Evolutionary conservation across 2,888 invertebrate species (phyloP).

Genomic region (Lithophane semibrunnea): DNA sequence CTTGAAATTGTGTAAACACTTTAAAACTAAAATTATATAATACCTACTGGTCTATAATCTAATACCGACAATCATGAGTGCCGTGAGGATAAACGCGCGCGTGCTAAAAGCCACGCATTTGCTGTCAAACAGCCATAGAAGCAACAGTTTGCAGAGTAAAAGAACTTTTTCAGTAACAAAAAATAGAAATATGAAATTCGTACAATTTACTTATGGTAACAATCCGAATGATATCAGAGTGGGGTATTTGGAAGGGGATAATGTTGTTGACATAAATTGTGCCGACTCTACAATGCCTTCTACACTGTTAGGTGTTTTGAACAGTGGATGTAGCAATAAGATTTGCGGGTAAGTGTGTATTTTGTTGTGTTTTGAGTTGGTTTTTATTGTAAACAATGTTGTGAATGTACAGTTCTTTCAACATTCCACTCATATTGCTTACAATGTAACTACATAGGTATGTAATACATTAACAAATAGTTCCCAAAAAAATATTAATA

Average conservation of each 20-base stretch:
- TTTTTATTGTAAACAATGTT: too few species aligned
- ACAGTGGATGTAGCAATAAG: constrained; percentile 77
- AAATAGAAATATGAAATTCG: constrained; percentile 91
- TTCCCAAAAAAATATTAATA: background rate
- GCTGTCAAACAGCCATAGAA: constrained; percentile 63
- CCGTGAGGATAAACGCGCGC: constrained; percentile 64
- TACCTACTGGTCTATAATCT: constrained; percentile 36
- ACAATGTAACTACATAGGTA: too few species aligned
- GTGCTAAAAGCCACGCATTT: constrained; percentile 72
- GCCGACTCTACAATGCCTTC: constrained; percentile 82
- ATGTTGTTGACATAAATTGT: constrained; percentile 93
- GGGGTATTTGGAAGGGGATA: constrained; percentile 92
- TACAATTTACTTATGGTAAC: constrained; percentile 92
- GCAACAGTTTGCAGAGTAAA: constrained; percentile 53
- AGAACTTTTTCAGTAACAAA: constrained; percentile 76
- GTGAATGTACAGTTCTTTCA: too few species aligned
- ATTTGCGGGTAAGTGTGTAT: constrained; percentile 78
- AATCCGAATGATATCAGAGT: constrained; percentile 91
- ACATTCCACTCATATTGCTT: too few species aligned
- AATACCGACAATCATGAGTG: constrained; percentile 70
- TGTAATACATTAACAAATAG: background rate
- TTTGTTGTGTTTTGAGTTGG: background rate
- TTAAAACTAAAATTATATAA: constrained; percentile 65
- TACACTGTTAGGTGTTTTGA: constrained; percentile 86
- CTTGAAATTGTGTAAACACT: constrained; percentile 61